These are phyloP conservation scores for Acleris holmiana DNA, from an alignment of 2,888 invertebrate genomes.

Conservation along the genomic window DNA sequence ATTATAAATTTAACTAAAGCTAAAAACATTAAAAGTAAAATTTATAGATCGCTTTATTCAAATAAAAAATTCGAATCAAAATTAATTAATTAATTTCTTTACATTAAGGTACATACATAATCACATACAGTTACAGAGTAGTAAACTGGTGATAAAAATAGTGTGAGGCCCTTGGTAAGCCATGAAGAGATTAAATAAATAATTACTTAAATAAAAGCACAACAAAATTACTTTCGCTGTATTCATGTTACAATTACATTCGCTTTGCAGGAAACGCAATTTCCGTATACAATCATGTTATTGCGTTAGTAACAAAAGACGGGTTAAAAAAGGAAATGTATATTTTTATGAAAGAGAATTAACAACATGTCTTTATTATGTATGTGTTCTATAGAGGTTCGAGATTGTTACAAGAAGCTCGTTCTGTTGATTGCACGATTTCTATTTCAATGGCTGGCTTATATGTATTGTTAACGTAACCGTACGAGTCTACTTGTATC, in stretches of 20 bases:
- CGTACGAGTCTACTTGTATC: too few relatives aligned
- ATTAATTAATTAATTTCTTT: too few relatives aligned
- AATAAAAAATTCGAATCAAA: too few relatives aligned
- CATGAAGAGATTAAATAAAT: too few relatives aligned
- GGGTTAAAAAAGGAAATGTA: constrained; percentile 18
- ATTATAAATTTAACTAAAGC: background rate
- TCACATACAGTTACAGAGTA: too few relatives aligned
- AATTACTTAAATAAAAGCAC: too few relatives aligned
- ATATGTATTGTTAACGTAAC: background rate
- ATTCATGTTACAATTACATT: too few relatives aligned
- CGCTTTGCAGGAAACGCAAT: background rate
- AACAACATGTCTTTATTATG: constrained; percentile 37
- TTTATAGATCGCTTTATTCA: too few relatives aligned
- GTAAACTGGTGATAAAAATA: too few relatives aligned
- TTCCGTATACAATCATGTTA: background rate
- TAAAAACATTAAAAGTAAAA: background rate
- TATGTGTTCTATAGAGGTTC: constrained; percentile 52
- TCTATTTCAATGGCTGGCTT: constrained; percentile 51
- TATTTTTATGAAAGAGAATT: constrained; percentile 24
- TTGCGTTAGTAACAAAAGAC: constrained; percentile 1
- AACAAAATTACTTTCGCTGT: too few relatives aligned
- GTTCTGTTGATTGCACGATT: constrained; percentile 61
- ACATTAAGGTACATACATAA: too few relatives aligned
- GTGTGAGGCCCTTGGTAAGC: too few relatives aligned
- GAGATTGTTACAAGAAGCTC: constrained; percentile 62